Base-by-base conservation (phyloP, 2,888 invertebrate genomes). In the Meganola albula region DNA sequence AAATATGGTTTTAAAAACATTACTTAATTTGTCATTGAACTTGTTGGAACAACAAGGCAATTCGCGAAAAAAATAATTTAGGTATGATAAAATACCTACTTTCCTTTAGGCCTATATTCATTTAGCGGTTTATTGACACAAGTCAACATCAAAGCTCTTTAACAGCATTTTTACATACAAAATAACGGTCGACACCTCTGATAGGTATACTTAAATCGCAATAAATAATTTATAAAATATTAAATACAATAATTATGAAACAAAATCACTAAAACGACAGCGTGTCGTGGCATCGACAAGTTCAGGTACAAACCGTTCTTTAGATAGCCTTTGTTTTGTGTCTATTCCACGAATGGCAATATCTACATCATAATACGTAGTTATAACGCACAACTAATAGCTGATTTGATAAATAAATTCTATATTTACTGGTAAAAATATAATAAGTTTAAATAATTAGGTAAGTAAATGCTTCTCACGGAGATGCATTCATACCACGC, bases 401-500 rank as follows among this genome's bases (percentile, higher is more conserved):
- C 61, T 67, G 71, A 74, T 77, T 75, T 68, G 69, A 79, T 79
- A 82, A 82, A 83, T 82, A 80, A 80, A 76, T 74, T 75, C 71
- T 74, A 74, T 72, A 64, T 68, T 68, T 69, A 74, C 49, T 74
- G 73, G 75, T 76, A 71, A 75, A 47, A 69, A 68, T 71, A 65
- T 53, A 64, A 58, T 48, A 58, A 62, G 58, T 66, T 54, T 67
- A 58, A 69, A 68, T 72, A 63, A 67, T 64, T 64, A 64, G 63
- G 58, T 60, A 60, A 67, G 61, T 68, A 72, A 74, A 76, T 71
- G 73, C 74, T 66, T 68, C 60, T 52, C 46, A 43, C 52, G 47
- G 52, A 48, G 46, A 51, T 51, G 34, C 32, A 40, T 40, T 23
- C 21, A 35, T 23, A 40, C 24, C 23, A 20, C 7, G 31, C 34